phyloP scores from a whole-genome alignment of 1,140 invertebrate genomes.

The Plutomurus gul region DNA sequence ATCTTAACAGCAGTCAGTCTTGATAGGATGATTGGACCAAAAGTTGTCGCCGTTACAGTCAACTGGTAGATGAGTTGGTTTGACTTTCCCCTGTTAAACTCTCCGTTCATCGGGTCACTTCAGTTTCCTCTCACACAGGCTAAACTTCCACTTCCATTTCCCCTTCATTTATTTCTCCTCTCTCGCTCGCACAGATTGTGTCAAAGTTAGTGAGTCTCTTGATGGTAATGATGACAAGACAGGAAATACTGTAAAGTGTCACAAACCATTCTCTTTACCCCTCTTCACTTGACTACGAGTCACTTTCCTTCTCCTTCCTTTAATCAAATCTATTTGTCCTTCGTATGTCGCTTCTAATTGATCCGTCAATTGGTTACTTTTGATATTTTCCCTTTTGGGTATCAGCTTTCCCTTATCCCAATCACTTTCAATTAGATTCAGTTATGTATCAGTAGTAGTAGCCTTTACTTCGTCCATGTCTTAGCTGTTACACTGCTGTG shows the following conservation, averaged over 20 bases:
- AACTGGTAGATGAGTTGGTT: too few relatives aligned
- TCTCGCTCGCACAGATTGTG: slow-evolving; percentile 9
- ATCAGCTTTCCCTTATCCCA: not conserved
- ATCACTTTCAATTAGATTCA: too few relatives aligned
- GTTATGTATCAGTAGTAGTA: too few relatives aligned
- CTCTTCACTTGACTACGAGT: not conserved
- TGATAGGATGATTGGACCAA: not conserved
- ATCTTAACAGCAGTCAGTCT: not conserved
- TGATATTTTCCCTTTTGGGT: not conserved
- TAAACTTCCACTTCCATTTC: not conserved
- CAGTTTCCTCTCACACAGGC: not conserved
- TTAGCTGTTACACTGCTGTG: too few relatives aligned
- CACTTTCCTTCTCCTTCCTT: not conserved
- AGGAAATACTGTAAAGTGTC: slow-evolving; percentile 20
- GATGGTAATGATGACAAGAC: slow-evolving; percentile 20
- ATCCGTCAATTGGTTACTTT: not conserved
- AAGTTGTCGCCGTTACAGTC: not conserved
- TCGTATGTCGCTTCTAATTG: not conserved
- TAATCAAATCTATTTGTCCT: not conserved
- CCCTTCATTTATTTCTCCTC: not conserved
- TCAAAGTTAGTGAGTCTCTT: slow-evolving; percentile 6
- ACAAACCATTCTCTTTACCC: not conserved
- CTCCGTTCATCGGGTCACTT: slow-evolving; percentile 22
- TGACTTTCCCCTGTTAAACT: too few relatives aligned
- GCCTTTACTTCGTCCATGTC: too few relatives aligned